Percentiles rank a stretch among this genome's conserved stretches.
These are phyloP conservation scores for Brienomyrus brachyistius DNA, from an alignment of 2,113 vertebrate species.

Conservation along the genomic window DNA sequence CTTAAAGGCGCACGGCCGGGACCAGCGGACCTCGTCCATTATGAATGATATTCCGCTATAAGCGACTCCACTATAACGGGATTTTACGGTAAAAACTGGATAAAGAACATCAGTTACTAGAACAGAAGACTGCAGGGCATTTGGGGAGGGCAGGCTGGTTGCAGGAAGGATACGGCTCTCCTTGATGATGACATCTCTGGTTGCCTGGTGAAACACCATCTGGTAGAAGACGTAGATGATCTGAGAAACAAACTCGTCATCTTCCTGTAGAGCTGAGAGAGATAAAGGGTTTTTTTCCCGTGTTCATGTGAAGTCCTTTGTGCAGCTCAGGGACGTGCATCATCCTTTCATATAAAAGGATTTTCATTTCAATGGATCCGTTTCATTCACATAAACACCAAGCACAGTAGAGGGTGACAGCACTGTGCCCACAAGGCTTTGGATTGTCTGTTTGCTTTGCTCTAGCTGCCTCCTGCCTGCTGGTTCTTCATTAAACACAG, in stretches of 20 bases:
- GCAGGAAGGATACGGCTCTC: constrained; percentile 85
- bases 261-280: constrained; percentile 82
- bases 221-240: constrained; percentile 99
- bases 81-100: neutral
- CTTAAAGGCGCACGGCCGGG: too few relatives aligned
- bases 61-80: too few relatives aligned
- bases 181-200: constrained; percentile 95
- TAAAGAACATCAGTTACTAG: neutral
- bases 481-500: constrained; percentile 7
- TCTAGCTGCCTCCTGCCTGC: neutral
- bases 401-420: neutral
- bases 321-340: neutral
- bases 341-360: neutral
- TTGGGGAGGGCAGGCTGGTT: neutral
- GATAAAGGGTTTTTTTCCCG: neutral
- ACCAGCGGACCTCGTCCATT: too few relatives aligned
- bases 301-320: neutral
- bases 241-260: constrained; percentile 98
- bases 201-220: constrained; percentile 98
- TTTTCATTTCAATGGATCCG: neutral
- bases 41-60: too few relatives aligned
- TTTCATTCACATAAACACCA: neutral
- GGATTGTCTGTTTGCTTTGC: neutral
- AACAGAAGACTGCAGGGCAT: neutral
- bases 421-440: neutral